These are phyloP conservation scores for Macrocentrus cingulum DNA, from an alignment of 1,140 invertebrate species.

Conservation along the genomic window DNA sequence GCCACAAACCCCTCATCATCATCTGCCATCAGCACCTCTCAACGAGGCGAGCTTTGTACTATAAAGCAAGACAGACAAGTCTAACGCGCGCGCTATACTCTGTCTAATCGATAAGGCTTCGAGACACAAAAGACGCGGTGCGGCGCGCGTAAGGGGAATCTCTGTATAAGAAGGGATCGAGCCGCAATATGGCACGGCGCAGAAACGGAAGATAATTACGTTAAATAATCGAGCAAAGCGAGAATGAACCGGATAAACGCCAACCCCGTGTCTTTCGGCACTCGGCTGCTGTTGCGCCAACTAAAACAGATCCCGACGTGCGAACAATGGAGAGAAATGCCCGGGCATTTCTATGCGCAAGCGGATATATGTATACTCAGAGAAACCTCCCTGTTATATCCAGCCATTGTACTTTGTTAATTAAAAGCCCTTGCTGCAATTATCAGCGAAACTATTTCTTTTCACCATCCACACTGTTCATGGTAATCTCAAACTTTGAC, in stretches of 20 bases:
- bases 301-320: conserved; percentile 25
- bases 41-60: conserved; percentile 17
- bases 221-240: conserved; percentile 31
- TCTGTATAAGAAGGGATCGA: neutral
- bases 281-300: conserved; percentile 9
- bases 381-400: neutral
- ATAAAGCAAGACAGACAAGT: conserved; percentile 22
- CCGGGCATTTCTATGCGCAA: conserved; percentile 5
- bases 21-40: neutral
- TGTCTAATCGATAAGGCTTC: conserved; percentile 25
- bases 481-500: too few species aligned
- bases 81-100: conserved; percentile 20
- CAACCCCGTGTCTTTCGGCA: conserved; percentile 5
- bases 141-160: neutral
- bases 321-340: conserved; percentile 18
- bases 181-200: neutral
- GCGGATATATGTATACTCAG: neutral
- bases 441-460: conserved; percentile 20
- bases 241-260: conserved; percentile 32
- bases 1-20: neutral
- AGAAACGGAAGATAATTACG: conserved; percentile 32
- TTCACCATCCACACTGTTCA: neutral
- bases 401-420: conserved; percentile 29
- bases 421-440: conserved; percentile 28
- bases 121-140: conserved; percentile 12